phyloP scores from a whole-genome alignment of 2,888 invertebrate genomes.

The Tipula confusa region DNA sequence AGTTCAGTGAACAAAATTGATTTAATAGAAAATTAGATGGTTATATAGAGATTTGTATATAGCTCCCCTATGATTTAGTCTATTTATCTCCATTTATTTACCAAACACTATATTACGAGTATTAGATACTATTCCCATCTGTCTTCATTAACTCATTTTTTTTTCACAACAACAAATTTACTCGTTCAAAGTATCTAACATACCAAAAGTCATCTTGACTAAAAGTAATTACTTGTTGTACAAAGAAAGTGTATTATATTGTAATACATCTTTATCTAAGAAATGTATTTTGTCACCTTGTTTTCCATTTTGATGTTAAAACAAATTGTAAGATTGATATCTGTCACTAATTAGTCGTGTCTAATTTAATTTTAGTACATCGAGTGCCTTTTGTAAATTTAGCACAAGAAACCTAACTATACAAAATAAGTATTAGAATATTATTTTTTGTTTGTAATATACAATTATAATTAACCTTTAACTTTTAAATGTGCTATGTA shows the following conservation, averaged over 20 bases:
- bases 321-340: background rate
- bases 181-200: background rate
- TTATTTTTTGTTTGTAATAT: background rate
- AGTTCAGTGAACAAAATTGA: constrained; percentile 20
- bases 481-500: background rate
- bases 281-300: background rate
- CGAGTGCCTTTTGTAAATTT: background rate
- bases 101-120: background rate
- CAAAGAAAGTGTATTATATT: background rate
- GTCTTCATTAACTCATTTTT: constrained; percentile 25
- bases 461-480: background rate
- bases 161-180: background rate
- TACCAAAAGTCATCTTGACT: background rate
- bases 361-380: background rate
- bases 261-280: background rate
- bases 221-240: constrained; percentile 3
- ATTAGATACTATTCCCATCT: background rate
- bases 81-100: background rate
- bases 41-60: background rate
- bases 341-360: constrained; percentile 12
- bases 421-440: background rate
- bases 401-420: background rate
- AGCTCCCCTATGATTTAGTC: background rate
- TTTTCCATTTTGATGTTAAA: background rate
- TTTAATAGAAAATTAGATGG: constrained; percentile 20